phyloP scores from a whole-genome alignment of 2,888 invertebrate species.

The Hypomecis punctinalis region DNA sequence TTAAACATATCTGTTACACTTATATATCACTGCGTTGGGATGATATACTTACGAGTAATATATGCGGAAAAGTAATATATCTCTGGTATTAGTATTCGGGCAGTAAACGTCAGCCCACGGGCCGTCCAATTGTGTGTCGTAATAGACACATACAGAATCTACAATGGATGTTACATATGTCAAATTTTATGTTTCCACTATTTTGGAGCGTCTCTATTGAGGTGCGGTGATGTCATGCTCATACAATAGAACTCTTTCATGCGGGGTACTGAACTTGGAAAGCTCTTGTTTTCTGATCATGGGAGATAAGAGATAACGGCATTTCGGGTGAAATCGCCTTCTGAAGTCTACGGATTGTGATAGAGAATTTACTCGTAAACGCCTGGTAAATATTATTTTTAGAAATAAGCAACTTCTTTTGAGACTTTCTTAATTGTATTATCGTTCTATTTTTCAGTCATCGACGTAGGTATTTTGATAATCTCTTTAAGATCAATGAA shows the following conservation, averaged over 20 bases:
- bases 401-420: too few species aligned
- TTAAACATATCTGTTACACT: slow-evolving; percentile 15
- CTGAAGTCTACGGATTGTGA: neutral
- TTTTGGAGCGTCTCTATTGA: slow-evolving; percentile 41
- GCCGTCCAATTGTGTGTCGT: slow-evolving; percentile 55
- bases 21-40: slow-evolving; percentile 25
- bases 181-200: slow-evolving; percentile 45
- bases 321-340: slow-evolving; percentile 11
- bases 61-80: slow-evolving; percentile 43
- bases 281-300: slow-evolving; percentile 4
- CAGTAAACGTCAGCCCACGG: slow-evolving; percentile 58
- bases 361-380: neutral
- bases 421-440: too few species aligned
- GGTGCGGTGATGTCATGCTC: slow-evolving; percentile 41
- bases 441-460: too few species aligned
- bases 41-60: slow-evolving; percentile 36
- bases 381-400: too few species aligned
- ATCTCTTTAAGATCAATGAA: too few species aligned
- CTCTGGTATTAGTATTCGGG: slow-evolving; percentile 54
- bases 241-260: slow-evolving; percentile 36
- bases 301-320: neutral
- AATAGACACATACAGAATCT: slow-evolving; percentile 42
- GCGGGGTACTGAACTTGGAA: slow-evolving; percentile 7
- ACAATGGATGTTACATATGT: slow-evolving; percentile 42
- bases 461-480: too few species aligned